Evolutionary conservation across 2,888 invertebrate genomes (phyloP).

Genomic region (Tubulanus polymorphus): DNA sequence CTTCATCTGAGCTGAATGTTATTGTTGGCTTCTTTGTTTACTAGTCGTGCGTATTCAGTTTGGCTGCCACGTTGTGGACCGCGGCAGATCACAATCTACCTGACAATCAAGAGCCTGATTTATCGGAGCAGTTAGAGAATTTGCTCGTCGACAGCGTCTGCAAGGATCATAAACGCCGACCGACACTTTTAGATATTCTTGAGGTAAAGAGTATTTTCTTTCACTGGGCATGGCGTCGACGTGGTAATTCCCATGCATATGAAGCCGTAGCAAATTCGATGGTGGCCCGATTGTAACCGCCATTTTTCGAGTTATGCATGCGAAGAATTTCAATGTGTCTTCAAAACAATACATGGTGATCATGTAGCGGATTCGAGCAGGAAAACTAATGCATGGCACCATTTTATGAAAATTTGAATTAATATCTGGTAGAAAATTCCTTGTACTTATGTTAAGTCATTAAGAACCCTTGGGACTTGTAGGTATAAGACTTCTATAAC

Average conservation of each 20-base stretch:
- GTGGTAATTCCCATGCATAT: not conserved
- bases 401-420: too few relatives aligned
- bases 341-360: too few relatives aligned
- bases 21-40: too few relatives aligned
- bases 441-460: too few relatives aligned
- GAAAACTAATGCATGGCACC: too few relatives aligned
- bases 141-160: conserved; percentile 37
- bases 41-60: conserved; percentile 44
- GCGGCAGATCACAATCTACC: conserved; percentile 38
- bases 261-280: not conserved
- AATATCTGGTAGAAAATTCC: too few relatives aligned
- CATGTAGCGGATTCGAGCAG: too few relatives aligned
- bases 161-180: conserved; percentile 31
- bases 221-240: not conserved
- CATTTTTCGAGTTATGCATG: too few relatives aligned
- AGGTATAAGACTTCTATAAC: too few relatives aligned
- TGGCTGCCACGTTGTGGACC: conserved; percentile 38
- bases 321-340: too few relatives aligned
- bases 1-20: too few relatives aligned
- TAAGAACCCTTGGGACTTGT: too few relatives aligned
- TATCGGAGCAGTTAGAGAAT: conserved; percentile 27
- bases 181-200: conserved; percentile 31
- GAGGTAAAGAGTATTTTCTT: conserved; percentile 25
- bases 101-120: conserved; percentile 19
- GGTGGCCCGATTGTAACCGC: not conserved